Conservation (phyloP, 2,888 invertebrate genomes). For the Xanthorhoe spadicearia region DNA sequence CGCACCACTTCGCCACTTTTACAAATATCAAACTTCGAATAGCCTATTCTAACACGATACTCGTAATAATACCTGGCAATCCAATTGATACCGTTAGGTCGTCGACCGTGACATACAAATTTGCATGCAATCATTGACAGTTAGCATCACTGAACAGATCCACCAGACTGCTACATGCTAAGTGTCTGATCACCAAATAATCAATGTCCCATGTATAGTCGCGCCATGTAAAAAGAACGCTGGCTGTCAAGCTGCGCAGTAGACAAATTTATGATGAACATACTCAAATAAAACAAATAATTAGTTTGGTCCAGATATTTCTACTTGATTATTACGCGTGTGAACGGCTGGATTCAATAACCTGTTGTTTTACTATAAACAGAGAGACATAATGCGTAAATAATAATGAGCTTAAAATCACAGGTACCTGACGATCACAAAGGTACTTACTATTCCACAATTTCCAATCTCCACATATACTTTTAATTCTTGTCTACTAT, state of each 20-base stretch:
- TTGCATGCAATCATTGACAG: constrained; percentile 46
- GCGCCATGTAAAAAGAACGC: too few relatives aligned
- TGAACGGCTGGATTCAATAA: too few relatives aligned
- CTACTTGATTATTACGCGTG: too few relatives aligned
- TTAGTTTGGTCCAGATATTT: neutral
- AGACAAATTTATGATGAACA: too few relatives aligned
- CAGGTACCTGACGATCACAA: too few relatives aligned
- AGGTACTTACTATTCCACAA: too few relatives aligned
- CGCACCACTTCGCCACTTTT: neutral
- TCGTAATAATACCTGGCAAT: neutral
- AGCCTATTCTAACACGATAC: neutral
- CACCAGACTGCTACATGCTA: neutral
- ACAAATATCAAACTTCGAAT: neutral
- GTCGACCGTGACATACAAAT: constrained; percentile 38
- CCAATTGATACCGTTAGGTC: constrained; percentile 21
- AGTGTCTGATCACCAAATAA: neutral
- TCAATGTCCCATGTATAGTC: too few relatives aligned
- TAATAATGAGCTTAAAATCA: too few relatives aligned
- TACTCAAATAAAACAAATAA: neutral
- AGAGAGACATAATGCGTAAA: too few relatives aligned
- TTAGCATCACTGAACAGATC: constrained; percentile 22
- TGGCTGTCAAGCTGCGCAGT: too few relatives aligned
- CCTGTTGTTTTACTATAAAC: too few relatives aligned
- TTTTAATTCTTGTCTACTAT: neutral
- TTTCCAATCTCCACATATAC: too few relatives aligned